Conservation (phyloP, 2,113 vertebrate species). For the Megalops atlanticus region DNA sequence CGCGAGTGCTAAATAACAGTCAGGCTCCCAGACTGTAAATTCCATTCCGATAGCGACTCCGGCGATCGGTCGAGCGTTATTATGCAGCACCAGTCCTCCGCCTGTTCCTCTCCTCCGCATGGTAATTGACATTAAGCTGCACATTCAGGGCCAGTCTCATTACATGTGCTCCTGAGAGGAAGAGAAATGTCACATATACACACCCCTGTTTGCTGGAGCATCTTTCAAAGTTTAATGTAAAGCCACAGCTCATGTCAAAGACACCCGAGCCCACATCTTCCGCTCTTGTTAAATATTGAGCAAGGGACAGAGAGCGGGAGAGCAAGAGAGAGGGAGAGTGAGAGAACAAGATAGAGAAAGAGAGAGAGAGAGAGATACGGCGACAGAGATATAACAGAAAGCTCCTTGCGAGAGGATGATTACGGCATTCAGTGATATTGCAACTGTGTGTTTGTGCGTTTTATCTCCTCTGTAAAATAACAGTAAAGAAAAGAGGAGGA, state of each 20-base stretch:
- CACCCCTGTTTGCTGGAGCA: background rate
- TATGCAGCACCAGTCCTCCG: slow-evolving; percentile 20
- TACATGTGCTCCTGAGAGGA: slow-evolving; percentile 13
- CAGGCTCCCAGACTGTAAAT: slow-evolving; percentile 29
- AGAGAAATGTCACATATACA: background rate
- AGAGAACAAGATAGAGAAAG: no score
- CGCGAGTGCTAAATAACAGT: slow-evolving; percentile 21
- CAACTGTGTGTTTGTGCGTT: slow-evolving; percentile 28
- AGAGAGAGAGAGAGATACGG: no score
- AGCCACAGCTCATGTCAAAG: background rate
- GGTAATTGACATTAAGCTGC: slow-evolving; percentile 37
- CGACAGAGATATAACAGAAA: no score
- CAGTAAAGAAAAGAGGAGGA: background rate
- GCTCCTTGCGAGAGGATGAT: background rate
- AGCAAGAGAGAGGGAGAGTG: background rate
- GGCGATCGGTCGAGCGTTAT: slow-evolving; percentile 31
- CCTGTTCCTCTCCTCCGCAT: slow-evolving; percentile 14
- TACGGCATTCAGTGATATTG: slow-evolving; percentile 3
- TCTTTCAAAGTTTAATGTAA: background rate
- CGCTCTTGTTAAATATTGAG: slow-evolving; percentile 21
- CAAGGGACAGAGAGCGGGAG: no score
- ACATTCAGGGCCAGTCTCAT: slow-evolving; percentile 21
- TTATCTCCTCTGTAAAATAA: slow-evolving; percentile 27
- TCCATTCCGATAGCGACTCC: slow-evolving; percentile 30
- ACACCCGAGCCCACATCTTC: background rate